Base-by-base conservation (phyloP, 2,113 vertebrate species). In the Clarias gariepinus region DNA sequence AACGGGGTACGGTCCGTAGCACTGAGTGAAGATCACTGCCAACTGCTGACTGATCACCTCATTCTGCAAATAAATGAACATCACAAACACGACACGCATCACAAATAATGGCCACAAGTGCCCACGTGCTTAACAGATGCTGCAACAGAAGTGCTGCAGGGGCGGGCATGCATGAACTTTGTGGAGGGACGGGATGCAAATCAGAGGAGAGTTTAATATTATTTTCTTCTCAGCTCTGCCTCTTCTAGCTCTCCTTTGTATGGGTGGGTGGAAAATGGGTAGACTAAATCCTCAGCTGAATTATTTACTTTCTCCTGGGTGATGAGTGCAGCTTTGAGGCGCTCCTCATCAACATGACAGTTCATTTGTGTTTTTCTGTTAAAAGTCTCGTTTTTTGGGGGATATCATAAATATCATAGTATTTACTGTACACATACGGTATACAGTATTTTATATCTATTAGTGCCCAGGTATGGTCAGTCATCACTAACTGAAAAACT, bases 31-130 rank as follows among this genome's bases (percentile, higher is more conserved):
- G 92, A 99, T 99, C 81, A 96, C 96, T 6, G 97, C 95, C 80
- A 99, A 93, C 91, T 98, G 98, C 95, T 99, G 98, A 93, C 98
- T 99, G 94, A 99, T 99, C 88, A 98, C 98, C 92, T 99, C 98
- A 0, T 99, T 99, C 98, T 99, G 93, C 23, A 53, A 89, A 90
- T 81, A 91, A 30, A 90, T 23, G 84, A 82, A 88, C 28, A 87
- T 86, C 25, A 87, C 53, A 91, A 33, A 91, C 82, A 89, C 33
- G 74, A 81, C 85, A 88, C 64, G 71, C 78, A 86, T 30, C 61
- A 85, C 73, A 63, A 57, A 87, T 60, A 79, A 81, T 66, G 79
- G 52, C 69, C 47, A 85, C 19, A 77, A 33, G 57, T 78, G n/a
- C n/a, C 41, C 73, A 76, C 60, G 30, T 68, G 55, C 73, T 78